Base-by-base conservation (phyloP, 2,888 invertebrate genomes). In the Drosophila greeni region DNA sequence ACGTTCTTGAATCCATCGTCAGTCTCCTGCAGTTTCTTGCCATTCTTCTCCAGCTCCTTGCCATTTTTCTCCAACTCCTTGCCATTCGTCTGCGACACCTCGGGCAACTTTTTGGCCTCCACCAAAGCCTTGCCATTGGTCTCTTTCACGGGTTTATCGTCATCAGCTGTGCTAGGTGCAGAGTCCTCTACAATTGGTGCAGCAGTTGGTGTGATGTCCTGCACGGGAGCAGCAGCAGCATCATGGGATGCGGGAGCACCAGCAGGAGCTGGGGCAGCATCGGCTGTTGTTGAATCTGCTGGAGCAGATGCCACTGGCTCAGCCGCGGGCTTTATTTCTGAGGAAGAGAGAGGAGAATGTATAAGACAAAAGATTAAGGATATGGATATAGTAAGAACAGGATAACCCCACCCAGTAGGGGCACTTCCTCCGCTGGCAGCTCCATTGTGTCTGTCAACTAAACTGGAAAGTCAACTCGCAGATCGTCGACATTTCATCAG, bases 331-430 rank as follows among this genome's bases (percentile, higher is more conserved):
- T 72, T 77, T 23, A 69, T 66, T 66, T 74, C 85, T 85, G 66
- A 16, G 65, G 36, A 43, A 5, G 18, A 31, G 3, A 66, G n/a
- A 64, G 14, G 12, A 45, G 12, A 39, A 31, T n/a, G 14, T 9
- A 6, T 37, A 1, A 20, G n/a, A 18, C 4, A 43, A 24, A n/a
- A 9, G n/a, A 29, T 36, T 3, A 24, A 2, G n/a, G 5, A 7
- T 14, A 2, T 4, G n/a, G 6, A n/a, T 12, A 3, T 2, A 18
- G 6, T 8, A n/a, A n/a, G n/a, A n/a, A n/a, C n/a, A 6, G 14
- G 11, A n/a, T 5, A 29, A 26, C 53, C 45, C 47, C 66, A 83
- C 84, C 84, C 51, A 84, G 40, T 2, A 79, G 76, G 18, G 84
- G 82, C 8, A 84, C 69, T n/a, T 43, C 53, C 73, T 78, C 77